Conservation (phyloP, 2,888 invertebrate genomes). For the Rosalia funebris region DNA sequence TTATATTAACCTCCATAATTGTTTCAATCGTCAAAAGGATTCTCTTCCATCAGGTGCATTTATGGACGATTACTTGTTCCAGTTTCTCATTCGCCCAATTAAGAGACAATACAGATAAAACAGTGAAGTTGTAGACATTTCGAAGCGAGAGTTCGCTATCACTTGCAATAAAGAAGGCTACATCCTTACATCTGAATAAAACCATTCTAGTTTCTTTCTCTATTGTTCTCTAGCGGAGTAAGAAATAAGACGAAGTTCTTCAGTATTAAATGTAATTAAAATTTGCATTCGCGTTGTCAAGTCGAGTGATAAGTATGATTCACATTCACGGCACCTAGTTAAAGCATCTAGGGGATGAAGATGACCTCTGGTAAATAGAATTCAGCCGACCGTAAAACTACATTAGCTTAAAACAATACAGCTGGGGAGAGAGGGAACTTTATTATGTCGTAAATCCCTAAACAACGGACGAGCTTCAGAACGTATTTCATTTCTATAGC, state of each 20-base stretch:
- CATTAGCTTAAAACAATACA: slow-evolving; percentile 3
- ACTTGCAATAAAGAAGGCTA: slow-evolving; percentile 24
- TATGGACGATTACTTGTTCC: no score
- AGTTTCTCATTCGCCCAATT: no score
- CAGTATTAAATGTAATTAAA: slow-evolving; percentile 25
- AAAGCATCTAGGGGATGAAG: slow-evolving; percentile 4
- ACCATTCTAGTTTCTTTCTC: slow-evolving; percentile 9
- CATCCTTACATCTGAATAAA: slow-evolving; percentile 37
- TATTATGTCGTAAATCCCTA: slow-evolving; percentile 2
- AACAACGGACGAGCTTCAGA: neutral
- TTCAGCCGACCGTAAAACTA: slow-evolving; percentile 3
- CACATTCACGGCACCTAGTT: neutral
- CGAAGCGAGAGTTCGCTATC: no score
- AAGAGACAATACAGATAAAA: no score
- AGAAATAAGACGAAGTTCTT: slow-evolving; percentile 18
- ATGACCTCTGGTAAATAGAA: slow-evolving; percentile 10
- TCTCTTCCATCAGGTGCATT: no score
- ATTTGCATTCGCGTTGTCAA: slow-evolving; percentile 16
- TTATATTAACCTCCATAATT: no score
- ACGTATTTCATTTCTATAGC: no score
- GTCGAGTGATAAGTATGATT: slow-evolving; percentile 9
- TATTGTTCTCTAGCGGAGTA: slow-evolving; percentile 9
- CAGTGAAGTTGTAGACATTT: no score
- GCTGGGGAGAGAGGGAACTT: neutral
- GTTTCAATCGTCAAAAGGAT: no score